Evolutionary conservation across 2,888 invertebrate species (phyloP).

Genomic region (Acleris laterana): DNA sequence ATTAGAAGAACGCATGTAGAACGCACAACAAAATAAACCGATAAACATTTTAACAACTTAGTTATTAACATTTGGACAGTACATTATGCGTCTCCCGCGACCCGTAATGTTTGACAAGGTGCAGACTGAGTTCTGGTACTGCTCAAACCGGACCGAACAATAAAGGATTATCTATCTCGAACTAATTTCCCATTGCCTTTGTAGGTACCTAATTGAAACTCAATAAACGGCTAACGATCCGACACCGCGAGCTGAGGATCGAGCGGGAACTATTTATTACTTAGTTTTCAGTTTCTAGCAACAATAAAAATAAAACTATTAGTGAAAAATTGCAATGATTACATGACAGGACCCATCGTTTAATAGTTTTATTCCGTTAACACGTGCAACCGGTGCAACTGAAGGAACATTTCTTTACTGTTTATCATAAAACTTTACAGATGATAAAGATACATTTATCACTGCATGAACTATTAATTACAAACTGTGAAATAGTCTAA

Average conservation of each 20-base stretch:
- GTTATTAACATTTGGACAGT: neutral
- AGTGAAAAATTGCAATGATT: too few relatives aligned
- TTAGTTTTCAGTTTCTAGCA: slow-evolving; percentile 5
- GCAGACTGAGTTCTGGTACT: neutral
- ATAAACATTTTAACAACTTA: neutral
- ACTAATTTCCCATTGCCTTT: slow-evolving; percentile 25
- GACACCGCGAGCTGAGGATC: slow-evolving; percentile 5
- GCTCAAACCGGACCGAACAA: slow-evolving; percentile 16
- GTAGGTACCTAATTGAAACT: slow-evolving; percentile 38
- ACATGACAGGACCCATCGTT: slow-evolving; percentile 52
- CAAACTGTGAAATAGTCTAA: slow-evolving; percentile 11
- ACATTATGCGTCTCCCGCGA: neutral
- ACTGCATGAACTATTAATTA: slow-evolving; percentile 5
- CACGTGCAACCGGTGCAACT: slow-evolving; percentile 22
- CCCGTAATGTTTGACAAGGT: neutral
- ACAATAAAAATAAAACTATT: slow-evolving; percentile 43
- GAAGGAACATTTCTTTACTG: slow-evolving; percentile 19
- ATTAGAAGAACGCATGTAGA: too few relatives aligned
- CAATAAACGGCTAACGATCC: slow-evolving; percentile 28
- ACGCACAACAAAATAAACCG: neutral
- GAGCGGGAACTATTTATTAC: slow-evolving; percentile 5
- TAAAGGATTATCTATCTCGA: slow-evolving; percentile 35
- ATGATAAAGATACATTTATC: too few relatives aligned
- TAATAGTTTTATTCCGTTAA: slow-evolving; percentile 40
- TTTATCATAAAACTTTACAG: neutral